Conservation (phyloP, 1,140 invertebrate species). For the Triops longicaudatus region DNA sequence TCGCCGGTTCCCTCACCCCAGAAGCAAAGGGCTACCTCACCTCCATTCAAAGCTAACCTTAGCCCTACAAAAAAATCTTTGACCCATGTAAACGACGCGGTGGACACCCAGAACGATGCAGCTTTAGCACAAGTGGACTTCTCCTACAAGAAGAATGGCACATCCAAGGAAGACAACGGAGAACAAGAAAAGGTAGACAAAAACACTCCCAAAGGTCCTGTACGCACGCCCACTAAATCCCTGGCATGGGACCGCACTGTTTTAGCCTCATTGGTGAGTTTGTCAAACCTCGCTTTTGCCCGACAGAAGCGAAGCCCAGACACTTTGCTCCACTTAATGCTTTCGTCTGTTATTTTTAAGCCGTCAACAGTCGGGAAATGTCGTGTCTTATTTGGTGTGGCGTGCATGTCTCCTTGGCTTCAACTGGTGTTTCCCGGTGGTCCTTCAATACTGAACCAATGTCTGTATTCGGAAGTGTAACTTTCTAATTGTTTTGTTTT, state of each 20-base stretch:
- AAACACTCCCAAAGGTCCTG: neutral
- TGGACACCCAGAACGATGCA: slow-evolving; percentile 8
- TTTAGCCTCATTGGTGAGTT: slow-evolving; percentile 24
- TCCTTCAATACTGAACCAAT: neutral
- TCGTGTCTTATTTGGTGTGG: slow-evolving; percentile 17
- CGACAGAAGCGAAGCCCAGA: neutral
- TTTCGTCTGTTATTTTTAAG: neutral
- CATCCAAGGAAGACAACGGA: neutral
- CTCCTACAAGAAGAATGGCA: neutral
- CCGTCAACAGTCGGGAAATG: neutral
- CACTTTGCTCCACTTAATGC: neutral
- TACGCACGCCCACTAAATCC: slow-evolving; percentile 19
- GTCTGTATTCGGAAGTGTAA: neutral
- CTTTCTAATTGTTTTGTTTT: neutral
- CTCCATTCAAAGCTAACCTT: neutral
- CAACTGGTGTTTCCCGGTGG: neutral
- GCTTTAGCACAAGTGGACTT: neutral
- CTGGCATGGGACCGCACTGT: slow-evolving; percentile 22
- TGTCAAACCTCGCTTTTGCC: neutral
- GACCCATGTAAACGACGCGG: neutral
- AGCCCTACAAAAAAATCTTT: neutral
- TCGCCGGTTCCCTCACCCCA: neutral
- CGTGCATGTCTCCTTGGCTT: slow-evolving; percentile 2
- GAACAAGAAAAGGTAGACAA: neutral
- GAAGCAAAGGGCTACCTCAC: neutral